Evolutionary conservation across 2,797 vertebrate species (phyloP).

Genomic region (Hemibagrus guttatus): DNA sequence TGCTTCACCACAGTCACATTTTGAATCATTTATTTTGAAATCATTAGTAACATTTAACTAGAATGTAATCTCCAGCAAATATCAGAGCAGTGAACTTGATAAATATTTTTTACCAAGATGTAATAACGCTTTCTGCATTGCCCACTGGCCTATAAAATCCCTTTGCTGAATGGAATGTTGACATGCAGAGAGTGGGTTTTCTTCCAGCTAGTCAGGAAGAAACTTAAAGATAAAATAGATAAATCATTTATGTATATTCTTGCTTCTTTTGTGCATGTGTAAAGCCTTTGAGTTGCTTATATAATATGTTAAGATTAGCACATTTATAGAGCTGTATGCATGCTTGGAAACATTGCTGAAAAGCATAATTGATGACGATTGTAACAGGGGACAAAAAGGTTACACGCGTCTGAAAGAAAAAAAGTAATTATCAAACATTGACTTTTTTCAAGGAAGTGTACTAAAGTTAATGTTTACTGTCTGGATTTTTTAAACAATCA

Average conservation of each 20-base stretch:
- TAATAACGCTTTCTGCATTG: constrained; percentile 75
- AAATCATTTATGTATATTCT: neutral
- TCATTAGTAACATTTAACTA: neutral
- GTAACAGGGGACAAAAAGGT: neutral
- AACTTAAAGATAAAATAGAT: neutral
- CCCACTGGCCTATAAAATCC: constrained; percentile 78
- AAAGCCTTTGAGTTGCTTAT: neutral
- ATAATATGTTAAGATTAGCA: neutral
- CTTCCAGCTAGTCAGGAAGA: neutral
- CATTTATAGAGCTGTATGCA: neutral
- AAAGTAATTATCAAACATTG: neutral
- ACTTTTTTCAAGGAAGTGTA: neutral
- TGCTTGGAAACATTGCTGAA: neutral
- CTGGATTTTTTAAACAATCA: neutral
- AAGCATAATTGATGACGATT: neutral
- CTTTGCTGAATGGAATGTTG: constrained; percentile 75
- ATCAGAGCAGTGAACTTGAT: constrained; percentile 61
- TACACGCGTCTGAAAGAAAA: neutral
- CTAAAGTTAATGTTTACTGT: neutral
- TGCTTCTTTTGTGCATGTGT: neutral
- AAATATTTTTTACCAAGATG: constrained; percentile 72
- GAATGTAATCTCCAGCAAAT: constrained; percentile 61
- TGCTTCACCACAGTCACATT: neutral
- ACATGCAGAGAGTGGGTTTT: constrained; percentile 52
- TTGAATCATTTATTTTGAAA: neutral